These are phyloP conservation scores for Lithobius niger DNA, from an alignment of 1,140 invertebrate genomes.

Conservation along the genomic window DNA sequence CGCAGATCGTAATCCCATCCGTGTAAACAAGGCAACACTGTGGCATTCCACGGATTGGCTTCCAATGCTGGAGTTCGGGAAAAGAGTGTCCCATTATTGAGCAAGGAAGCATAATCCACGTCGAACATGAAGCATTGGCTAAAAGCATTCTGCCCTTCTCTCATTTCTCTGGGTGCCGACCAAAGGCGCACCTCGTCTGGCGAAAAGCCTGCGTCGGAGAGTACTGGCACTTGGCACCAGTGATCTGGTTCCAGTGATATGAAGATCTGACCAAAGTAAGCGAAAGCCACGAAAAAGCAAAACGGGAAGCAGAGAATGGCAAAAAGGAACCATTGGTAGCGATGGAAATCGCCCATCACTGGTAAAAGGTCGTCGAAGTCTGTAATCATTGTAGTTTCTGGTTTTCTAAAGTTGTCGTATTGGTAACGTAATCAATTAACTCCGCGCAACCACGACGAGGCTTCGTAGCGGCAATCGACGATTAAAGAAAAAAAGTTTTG, in stretches of 20 bases:
- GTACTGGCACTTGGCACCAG: constrained; percentile 58
- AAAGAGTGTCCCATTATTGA: background rate
- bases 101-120: background rate
- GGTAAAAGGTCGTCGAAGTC: constrained; percentile 75
- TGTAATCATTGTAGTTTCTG: too few species aligned
- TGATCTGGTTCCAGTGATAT: constrained; percentile 66
- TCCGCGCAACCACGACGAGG: too few species aligned
- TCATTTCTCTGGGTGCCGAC: background rate
- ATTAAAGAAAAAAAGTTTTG: too few species aligned
- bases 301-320: constrained; percentile 59
- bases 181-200: too few species aligned
- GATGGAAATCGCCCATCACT: constrained; percentile 71
- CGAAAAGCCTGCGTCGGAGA: constrained; percentile 27
- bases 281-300: constrained; percentile 49
- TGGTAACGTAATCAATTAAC: too few species aligned
- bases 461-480: too few species aligned
- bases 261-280: constrained; percentile 57
- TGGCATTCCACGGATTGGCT: background rate
- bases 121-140: background rate
- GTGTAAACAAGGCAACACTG: background rate
- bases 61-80: background rate
- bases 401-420: too few species aligned
- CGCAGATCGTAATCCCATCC: background rate
- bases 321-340: constrained; percentile 72
- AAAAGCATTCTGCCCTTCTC: background rate